phyloP scores from a whole-genome alignment of 2,113 vertebrate species.

The Pelodiscus sinensis region DNA sequence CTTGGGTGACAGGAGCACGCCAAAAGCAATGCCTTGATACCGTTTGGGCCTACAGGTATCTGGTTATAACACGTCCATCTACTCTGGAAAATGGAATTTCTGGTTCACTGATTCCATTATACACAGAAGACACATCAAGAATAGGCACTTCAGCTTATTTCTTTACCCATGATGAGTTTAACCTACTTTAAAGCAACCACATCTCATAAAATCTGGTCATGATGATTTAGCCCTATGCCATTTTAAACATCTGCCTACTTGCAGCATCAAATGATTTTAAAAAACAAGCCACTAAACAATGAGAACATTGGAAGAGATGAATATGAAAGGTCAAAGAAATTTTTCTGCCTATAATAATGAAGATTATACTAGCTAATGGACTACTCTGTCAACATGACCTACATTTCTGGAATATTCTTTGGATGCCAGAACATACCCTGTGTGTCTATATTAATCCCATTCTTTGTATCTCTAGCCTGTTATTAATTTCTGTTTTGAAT shows the following conservation, averaged over 20 bases:
- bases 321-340: neutral
- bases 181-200: neutral
- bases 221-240: neutral
- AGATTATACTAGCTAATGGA: neutral
- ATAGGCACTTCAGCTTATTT: neutral
- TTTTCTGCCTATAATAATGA: neutral
- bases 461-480: conserved; percentile 3
- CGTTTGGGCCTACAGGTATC: neutral
- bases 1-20: neutral
- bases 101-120: neutral
- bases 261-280: neutral
- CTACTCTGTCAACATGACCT: neutral
- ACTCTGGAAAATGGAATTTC: neutral
- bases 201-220: neutral
- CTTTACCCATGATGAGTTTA: neutral
- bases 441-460: neutral
- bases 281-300: neutral
- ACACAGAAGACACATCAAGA: rapidly evolving
- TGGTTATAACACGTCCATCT: neutral
- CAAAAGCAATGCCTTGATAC: neutral
- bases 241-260: neutral
- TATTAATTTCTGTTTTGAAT: neutral
- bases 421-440: neutral
- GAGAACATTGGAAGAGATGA: neutral
- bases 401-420: conserved; percentile 1